These are phyloP conservation scores for Oxyura jamaicensis DNA, from an alignment of 2,113 vertebrate species.

Conservation along the genomic window DNA sequence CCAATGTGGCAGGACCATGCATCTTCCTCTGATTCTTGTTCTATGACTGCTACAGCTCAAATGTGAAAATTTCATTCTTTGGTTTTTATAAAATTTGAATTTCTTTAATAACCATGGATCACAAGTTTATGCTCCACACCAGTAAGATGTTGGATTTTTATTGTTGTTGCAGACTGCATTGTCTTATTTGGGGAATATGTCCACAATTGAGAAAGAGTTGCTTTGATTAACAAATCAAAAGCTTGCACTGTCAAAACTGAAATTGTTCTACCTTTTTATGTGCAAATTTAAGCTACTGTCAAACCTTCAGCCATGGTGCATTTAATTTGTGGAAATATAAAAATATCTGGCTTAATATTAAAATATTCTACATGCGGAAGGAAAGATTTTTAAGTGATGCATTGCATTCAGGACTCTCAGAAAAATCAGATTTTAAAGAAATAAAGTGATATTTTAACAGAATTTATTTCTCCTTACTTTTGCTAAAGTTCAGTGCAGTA, in stretches of 20 bases:
- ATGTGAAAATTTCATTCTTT: background rate
- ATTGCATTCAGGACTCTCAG: background rate
- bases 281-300: constrained; percentile 75
- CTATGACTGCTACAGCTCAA: background rate
- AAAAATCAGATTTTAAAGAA: constrained; percentile 24
- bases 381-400: constrained; percentile 21
- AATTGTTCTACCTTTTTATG: constrained; percentile 76
- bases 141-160: background rate
- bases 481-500: background rate
- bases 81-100: background rate
- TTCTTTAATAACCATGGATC: constrained; percentile 29
- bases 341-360: constrained; percentile 60
- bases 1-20: background rate
- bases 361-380: constrained; percentile 41
- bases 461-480: constrained; percentile 2
- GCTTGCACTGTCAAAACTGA: constrained; percentile 68
- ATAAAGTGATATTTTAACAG: background rate
- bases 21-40: background rate
- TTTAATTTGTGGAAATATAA: constrained; percentile 70
- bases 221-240: constrained; percentile 75
- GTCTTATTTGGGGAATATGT: constrained; percentile 57
- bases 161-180: constrained; percentile 48
- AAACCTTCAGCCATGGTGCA: constrained; percentile 73
- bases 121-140: constrained; percentile 31
- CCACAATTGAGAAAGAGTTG: constrained; percentile 68